These are phyloP conservation scores for Actinopyga echinites DNA, from an alignment of 53 echinoderm and acorn worm genomes.

Conservation along the genomic window DNA sequence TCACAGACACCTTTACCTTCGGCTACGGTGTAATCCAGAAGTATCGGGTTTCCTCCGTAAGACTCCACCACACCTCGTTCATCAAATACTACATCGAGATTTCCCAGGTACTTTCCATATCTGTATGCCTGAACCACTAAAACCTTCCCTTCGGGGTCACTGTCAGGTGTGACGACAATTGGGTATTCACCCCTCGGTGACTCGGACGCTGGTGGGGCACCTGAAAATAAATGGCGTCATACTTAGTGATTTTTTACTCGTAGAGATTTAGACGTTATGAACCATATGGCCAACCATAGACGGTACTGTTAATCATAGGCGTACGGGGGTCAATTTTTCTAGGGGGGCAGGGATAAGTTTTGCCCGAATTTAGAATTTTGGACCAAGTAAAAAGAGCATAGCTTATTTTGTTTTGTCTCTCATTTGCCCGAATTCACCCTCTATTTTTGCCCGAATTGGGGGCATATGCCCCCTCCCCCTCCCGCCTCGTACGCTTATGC, in stretches of 20 bases:
- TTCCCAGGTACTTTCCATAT: conserved; percentile 89
- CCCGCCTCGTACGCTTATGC: too few relatives aligned
- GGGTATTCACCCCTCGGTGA: conserved; percentile 80
- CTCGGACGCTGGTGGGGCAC: conserved; percentile 69
- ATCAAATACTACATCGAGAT: conserved; percentile 76
- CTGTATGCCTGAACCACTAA: conserved; percentile 72
- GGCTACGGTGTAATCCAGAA: conserved; percentile 67
- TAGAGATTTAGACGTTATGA: neutral
- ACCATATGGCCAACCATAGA: neutral
- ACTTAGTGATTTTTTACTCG: neutral
- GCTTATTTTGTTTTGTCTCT: too few relatives aligned
- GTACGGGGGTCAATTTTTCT: too few relatives aligned
- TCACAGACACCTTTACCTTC: conserved; percentile 51
- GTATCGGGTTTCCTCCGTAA: conserved; percentile 78
- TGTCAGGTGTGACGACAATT: conserved; percentile 59
- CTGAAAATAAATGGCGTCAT: conserved; percentile 14
- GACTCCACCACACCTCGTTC: conserved; percentile 58
- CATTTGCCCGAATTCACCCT: too few relatives aligned
- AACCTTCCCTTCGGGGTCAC: conserved; percentile 57
- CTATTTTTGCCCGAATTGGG: too few relatives aligned
- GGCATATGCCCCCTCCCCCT: too few relatives aligned
- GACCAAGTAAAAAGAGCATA: too few relatives aligned
- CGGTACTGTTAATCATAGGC: too few relatives aligned
- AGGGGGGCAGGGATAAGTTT: too few relatives aligned
- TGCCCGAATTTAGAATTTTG: too few relatives aligned